Percentiles rank a stretch among this genome's conserved stretches.
Evolutionary conservation across 2,113 vertebrate species (phyloP).

Genomic region (Apaloderma vittatum): DNA sequence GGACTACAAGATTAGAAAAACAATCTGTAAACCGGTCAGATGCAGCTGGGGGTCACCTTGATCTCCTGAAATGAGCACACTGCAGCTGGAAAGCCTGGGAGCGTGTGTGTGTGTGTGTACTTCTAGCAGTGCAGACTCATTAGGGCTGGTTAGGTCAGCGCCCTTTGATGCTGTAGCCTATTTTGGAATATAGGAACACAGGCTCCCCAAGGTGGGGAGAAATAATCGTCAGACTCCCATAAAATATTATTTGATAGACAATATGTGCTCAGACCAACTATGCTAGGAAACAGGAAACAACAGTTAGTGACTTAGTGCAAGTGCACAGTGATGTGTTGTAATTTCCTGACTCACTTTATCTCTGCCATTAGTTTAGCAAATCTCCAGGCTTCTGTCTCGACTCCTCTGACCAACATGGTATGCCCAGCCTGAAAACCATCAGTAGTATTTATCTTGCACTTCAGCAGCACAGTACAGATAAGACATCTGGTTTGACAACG

Average conservation of each 20-base stretch:
- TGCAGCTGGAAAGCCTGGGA: conserved; percentile 51
- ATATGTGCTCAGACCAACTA: not conserved
- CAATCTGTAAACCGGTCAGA: conserved; percentile 78
- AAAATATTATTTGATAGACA: not conserved
- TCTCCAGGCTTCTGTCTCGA: not conserved
- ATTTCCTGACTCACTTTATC: not conserved
- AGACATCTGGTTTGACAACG: not conserved
- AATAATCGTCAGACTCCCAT: not conserved
- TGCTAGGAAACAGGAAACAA: not conserved
- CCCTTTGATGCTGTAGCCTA: not conserved
- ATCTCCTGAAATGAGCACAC: conserved; percentile 77
- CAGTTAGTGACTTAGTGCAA: not conserved
- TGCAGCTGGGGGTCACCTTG: conserved; percentile 85
- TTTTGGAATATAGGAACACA: not conserved
- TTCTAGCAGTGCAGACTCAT: not conserved
- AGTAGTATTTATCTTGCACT: not conserved
- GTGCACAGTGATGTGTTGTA: not conserved
- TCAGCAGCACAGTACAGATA: not conserved
- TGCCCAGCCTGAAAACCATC: not conserved
- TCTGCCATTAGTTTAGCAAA: not conserved
- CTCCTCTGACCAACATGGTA: not conserved
- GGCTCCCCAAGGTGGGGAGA: not conserved
- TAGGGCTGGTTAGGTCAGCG: not conserved
- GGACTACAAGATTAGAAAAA: conserved; percentile 82
- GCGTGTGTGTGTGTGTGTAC: no score